Conservation (phyloP, 2,797 vertebrate genomes). For the Nannoperca obscura region DNA sequence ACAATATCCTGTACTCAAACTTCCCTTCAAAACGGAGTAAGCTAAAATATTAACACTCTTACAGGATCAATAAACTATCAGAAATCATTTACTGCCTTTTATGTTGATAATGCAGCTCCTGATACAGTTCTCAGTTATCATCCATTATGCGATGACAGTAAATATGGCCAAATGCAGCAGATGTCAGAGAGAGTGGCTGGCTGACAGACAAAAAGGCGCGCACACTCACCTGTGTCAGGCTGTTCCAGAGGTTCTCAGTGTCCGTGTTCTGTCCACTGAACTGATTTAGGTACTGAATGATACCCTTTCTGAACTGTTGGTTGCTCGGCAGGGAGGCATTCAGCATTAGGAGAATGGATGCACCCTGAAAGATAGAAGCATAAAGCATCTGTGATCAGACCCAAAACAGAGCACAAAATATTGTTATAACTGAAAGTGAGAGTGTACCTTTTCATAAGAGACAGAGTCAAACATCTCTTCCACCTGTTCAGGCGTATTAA, state of each 20-base stretch:
- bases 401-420: not conserved
- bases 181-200: not conserved
- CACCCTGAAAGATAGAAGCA: slow-evolving; percentile 85
- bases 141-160: not conserved
- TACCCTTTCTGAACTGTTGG: slow-evolving; percentile 89
- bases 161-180: not conserved
- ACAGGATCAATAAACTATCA: not conserved
- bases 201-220: not conserved
- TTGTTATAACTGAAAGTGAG: too few species aligned
- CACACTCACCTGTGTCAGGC: slow-evolving; percentile 89
- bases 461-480: slow-evolving; percentile 97
- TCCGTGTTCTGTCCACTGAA: slow-evolving; percentile 87
- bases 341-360: slow-evolving; percentile 95
- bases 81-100: not conserved
- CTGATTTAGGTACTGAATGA: slow-evolving; percentile 88
- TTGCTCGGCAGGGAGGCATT: slow-evolving; percentile 87
- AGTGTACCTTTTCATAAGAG: slow-evolving; percentile 94
- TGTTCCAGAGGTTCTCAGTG: slow-evolving; percentile 93
- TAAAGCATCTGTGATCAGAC: slow-evolving; percentile 20
- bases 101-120: not conserved
- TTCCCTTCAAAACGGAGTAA: not conserved
- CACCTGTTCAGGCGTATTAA: slow-evolving; percentile 91
- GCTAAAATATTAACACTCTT: not conserved
- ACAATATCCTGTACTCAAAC: not conserved
- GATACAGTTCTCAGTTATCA: not conserved